Evolutionary conservation across 2,113 vertebrate species (phyloP).

Genomic region (Ahaetulla prasina): DNA sequence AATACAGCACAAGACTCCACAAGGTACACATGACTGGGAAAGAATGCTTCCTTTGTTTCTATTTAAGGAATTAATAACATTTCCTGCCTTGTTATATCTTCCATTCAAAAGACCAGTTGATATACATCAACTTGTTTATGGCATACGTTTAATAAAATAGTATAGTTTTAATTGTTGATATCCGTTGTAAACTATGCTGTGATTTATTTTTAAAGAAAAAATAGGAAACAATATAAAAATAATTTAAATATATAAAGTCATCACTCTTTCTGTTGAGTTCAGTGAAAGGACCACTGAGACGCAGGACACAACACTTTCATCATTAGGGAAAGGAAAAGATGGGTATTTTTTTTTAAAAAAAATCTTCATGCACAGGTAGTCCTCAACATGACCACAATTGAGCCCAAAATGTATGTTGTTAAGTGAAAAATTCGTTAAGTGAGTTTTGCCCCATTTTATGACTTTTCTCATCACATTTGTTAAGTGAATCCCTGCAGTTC

Average conservation of each 20-base stretch:
- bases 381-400: background rate
- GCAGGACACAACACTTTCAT: no score
- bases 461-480: background rate
- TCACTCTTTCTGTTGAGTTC: no score
- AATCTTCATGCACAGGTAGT: slow-evolving; percentile 23
- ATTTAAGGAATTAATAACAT: slow-evolving; percentile 18
- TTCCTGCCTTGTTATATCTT: background rate
- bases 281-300: no score
- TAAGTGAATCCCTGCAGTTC: background rate
- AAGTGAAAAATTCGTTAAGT: background rate
- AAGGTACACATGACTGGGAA: background rate
- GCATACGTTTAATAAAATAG: slow-evolving; percentile 28
- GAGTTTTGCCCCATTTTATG: background rate
- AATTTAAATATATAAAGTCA: slow-evolving; percentile 7
- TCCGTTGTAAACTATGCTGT: background rate
- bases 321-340: slow-evolving; percentile 48
- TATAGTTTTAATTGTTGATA: background rate
- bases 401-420: background rate
- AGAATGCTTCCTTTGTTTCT: accelerated
- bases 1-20: background rate
- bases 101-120: slow-evolving; percentile 6
- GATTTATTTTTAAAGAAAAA: background rate
- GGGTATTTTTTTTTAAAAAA: slow-evolving; percentile 53
- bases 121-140: slow-evolving; percentile 46
- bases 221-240: background rate